Conservation (phyloP, 2,113 vertebrate species). For the Apaloderma vittatum region DNA sequence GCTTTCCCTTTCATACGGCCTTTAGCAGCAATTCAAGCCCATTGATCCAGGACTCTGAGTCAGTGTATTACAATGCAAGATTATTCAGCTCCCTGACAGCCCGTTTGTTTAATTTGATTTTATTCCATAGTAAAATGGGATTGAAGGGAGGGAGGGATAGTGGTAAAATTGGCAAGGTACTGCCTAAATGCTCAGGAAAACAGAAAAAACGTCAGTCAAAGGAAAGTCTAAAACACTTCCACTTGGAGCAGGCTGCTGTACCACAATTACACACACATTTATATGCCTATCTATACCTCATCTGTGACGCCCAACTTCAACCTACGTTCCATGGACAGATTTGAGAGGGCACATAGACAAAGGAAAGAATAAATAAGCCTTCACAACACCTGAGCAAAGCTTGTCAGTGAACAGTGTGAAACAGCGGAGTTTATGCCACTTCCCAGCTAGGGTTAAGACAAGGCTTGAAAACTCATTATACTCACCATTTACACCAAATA, state of each 20-base stretch:
- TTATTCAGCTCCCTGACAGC: constrained; percentile 34
- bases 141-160: not conserved
- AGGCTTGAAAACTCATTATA: constrained; percentile 47
- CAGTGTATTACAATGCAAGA: constrained; percentile 45
- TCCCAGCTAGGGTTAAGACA: constrained; percentile 43
- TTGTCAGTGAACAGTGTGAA: not conserved
- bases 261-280: not conserved
- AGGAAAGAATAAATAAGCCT: constrained; percentile 13
- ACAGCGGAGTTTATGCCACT: not conserved
- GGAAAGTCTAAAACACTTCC: not conserved
- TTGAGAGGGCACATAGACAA: not conserved
- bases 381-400: not conserved
- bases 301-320: not conserved
- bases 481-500: constrained; percentile 41
- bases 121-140: not conserved
- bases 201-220: not conserved
- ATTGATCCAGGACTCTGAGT: constrained; percentile 52
- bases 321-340: not conserved
- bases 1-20: constrained; percentile 38
- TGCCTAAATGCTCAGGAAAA: not conserved
- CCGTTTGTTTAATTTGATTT: constrained; percentile 21
- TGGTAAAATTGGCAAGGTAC: not conserved
- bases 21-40: constrained; percentile 62
- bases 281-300: not conserved
- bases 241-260: not conserved